Conservation (phyloP, 2,888 invertebrate genomes). For the Trisateles emortualis region DNA sequence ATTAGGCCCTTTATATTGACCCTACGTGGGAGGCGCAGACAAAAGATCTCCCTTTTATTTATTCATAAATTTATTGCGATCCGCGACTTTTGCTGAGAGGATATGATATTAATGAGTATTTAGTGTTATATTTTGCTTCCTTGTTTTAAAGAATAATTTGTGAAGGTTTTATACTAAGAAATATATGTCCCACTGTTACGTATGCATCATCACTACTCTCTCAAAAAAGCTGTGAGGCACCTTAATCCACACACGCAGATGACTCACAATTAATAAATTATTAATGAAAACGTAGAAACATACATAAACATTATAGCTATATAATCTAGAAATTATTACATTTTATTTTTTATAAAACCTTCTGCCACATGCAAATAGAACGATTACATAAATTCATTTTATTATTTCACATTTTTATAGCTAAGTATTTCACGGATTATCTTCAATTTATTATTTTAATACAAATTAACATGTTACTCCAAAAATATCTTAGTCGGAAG, state of each 20-base stretch:
- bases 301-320: no score
- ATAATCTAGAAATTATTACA: no score
- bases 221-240: no score
- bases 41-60: constrained; percentile 57
- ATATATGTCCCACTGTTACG: no score
- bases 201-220: no score
- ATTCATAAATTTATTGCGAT: constrained; percentile 60
- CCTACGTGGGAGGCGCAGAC: constrained; percentile 62
- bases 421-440: not conserved
- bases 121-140: not conserved
- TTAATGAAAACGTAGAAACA: no score
- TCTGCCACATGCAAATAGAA: not conserved
- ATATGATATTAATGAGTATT: not conserved
- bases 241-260: no score
- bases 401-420: no score
- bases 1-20: constrained; percentile 62
- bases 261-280: no score
- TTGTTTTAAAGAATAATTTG: no score
- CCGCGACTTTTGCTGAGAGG: constrained; percentile 28
- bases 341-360: no score
- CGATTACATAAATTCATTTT: not conserved
- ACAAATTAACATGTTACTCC: not conserved
- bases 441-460: not conserved
- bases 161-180: no score
- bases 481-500: not conserved